Conservation (phyloP, 2,113 vertebrate genomes). For the Ceratotherium simum region DNA sequence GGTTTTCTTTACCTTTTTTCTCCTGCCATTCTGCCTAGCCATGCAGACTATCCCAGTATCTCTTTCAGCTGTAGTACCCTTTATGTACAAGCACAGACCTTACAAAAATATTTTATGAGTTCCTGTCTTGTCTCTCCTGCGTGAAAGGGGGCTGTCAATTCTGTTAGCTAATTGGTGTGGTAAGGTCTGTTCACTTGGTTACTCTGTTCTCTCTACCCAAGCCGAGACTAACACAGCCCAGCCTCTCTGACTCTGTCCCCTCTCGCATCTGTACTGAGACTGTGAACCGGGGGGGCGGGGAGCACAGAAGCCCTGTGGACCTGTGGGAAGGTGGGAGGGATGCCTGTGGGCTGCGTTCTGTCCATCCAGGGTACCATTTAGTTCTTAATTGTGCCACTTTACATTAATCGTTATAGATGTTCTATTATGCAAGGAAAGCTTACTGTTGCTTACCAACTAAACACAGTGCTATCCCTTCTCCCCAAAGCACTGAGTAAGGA, state of each 20-base stretch:
- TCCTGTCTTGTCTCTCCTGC: neutral
- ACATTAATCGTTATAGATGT: neutral
- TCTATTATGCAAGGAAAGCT: neutral
- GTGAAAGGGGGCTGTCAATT: too few species aligned
- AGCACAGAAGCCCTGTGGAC: too few species aligned
- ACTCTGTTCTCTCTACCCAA: neutral
- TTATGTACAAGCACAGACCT: neutral
- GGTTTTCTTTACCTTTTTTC: neutral
- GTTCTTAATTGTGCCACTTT: neutral
- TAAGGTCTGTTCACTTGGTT: neutral
- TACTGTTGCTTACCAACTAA: neutral
- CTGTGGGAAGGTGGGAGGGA: neutral
- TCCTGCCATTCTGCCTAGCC: neutral
- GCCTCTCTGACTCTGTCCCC: neutral
- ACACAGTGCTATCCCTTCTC: neutral
- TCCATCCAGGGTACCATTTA: neutral
- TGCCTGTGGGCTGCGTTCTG: rapidly evolving
- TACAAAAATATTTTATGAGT: neutral
- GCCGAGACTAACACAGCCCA: too few species aligned
- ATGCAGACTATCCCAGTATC: neutral
- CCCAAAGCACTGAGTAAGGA: neutral
- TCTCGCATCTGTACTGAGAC: neutral
- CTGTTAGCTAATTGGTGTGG: neutral
- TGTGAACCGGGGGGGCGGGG: neutral
- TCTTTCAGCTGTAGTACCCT: neutral